phyloP scores from a whole-genome alignment of 2,888 invertebrate genomes.

The Lasiommata megera region DNA sequence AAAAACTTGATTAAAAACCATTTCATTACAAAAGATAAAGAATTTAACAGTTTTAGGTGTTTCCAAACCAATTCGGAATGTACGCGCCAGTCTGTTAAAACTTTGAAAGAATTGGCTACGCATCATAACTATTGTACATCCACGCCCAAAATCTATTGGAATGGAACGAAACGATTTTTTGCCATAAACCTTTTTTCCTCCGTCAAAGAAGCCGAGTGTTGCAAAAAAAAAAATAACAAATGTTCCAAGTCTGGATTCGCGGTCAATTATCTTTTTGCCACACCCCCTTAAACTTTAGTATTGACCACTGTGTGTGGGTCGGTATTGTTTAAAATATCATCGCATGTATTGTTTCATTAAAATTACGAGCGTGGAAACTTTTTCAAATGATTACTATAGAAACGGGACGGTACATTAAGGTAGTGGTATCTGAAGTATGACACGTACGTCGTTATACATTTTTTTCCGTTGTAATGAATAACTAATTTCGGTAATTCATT shows the following conservation, averaged over 20 bases:
- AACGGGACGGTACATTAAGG: too few relatives aligned
- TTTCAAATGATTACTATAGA: too few relatives aligned
- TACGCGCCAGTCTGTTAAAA: slow-evolving; percentile 19
- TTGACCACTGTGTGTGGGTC: slow-evolving; percentile 13
- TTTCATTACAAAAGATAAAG: neutral
- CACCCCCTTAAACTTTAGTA: slow-evolving; percentile 20
- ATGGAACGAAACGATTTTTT: slow-evolving; percentile 37
- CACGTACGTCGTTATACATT: too few relatives aligned
- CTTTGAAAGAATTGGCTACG: slow-evolving; percentile 42
- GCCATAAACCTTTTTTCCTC: slow-evolving; percentile 15
- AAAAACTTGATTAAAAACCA: neutral
- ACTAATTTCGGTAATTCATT: too few relatives aligned
- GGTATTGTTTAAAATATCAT: slow-evolving; percentile 3
- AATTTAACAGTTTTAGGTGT: neutral
- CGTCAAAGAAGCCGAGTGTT: slow-evolving; percentile 37
- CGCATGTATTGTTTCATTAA: neutral
- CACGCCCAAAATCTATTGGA: slow-evolving; percentile 37
- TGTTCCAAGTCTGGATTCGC: slow-evolving; percentile 15
- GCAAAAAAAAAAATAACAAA: slow-evolving; percentile 25
- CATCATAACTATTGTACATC: slow-evolving; percentile 42
- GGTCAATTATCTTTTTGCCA: slow-evolving; percentile 29
- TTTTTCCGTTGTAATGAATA: too few relatives aligned
- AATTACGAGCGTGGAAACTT: neutral
- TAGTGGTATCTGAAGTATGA: too few relatives aligned
- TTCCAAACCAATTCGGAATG: slow-evolving; percentile 1